phyloP scores from a whole-genome alignment of 2,113 vertebrate species.

The Tretioscincus oriximinensis region DNA sequence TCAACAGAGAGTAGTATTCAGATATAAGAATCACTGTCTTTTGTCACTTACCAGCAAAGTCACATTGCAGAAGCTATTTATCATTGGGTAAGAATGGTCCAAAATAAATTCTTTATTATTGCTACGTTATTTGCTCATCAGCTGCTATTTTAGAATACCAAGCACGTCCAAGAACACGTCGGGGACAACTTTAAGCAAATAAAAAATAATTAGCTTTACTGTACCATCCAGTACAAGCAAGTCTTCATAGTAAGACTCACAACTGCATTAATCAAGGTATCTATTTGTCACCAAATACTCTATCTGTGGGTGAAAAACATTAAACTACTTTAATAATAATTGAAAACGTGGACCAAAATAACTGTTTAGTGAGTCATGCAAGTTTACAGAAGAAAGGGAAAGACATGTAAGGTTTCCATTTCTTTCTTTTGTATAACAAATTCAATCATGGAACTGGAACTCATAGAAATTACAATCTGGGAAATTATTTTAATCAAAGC shows the following conservation, averaged over 20 bases:
- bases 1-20: constrained; percentile 54
- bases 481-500: background rate
- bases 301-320: constrained; percentile 33
- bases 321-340: constrained; percentile 21
- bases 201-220: constrained; percentile 39
- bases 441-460: background rate
- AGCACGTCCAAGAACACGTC: constrained; percentile 49
- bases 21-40: constrained; percentile 48
- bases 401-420: background rate
- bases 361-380: background rate
- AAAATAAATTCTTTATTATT: constrained; percentile 56
- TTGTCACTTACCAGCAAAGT: constrained; percentile 39
- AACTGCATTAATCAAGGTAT: constrained; percentile 29
- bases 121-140: constrained; percentile 40
- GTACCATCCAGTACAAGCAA: constrained; percentile 39
- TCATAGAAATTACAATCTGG: background rate
- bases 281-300: constrained; percentile 41
- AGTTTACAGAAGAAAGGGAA: background rate
- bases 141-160: constrained; percentile 45
- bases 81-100: constrained; percentile 29
- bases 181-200: constrained; percentile 23
- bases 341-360: constrained; percentile 3
- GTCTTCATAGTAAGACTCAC: constrained; percentile 30
- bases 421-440: background rate
- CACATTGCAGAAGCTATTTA: constrained; percentile 41